Evolutionary conservation across 1,140 invertebrate species (phyloP).

Genomic region (Dryas iulia): DNA sequence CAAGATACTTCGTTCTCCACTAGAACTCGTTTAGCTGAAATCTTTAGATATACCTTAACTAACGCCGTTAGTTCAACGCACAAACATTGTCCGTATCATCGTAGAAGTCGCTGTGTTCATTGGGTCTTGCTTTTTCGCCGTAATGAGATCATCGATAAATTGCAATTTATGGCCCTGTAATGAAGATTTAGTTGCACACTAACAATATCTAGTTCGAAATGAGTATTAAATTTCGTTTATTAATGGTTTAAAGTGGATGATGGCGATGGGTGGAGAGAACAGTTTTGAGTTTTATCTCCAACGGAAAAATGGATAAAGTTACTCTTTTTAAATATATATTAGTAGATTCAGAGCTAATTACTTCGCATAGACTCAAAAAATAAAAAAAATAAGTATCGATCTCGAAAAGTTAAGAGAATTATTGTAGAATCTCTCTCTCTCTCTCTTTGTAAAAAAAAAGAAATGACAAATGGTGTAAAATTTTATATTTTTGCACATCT

Average conservation of each 20-base stretch:
- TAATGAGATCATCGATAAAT: conserved; percentile 65
- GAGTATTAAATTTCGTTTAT: not conserved
- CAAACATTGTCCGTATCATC: conserved; percentile 31
- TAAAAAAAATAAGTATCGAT: too few species aligned
- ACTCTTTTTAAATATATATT: too few species aligned
- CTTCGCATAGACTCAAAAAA: too few species aligned
- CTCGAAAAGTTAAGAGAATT: too few species aligned
- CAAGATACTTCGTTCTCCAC: not conserved
- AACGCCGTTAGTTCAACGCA: conserved; percentile 14
- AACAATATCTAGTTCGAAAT: not conserved
- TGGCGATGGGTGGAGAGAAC: too few species aligned
- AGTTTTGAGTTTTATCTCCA: too few species aligned
- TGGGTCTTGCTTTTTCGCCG: conserved; percentile 38
- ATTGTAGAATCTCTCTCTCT: too few species aligned
- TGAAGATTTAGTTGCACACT: conserved; percentile 47
- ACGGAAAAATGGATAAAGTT: too few species aligned
- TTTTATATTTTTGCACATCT: too few species aligned
- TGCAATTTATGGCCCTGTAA: conserved; percentile 59
- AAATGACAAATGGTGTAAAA: too few species aligned
- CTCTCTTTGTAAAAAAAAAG: too few species aligned
- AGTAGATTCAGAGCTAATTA: too few species aligned
- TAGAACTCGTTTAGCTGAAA: not conserved
- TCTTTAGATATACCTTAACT: not conserved
- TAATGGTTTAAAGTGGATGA: not conserved
- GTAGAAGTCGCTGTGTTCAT: not conserved